phyloP scores from a whole-genome alignment of 2,888 invertebrate genomes.

The Drosophila kuntzei region DNA sequence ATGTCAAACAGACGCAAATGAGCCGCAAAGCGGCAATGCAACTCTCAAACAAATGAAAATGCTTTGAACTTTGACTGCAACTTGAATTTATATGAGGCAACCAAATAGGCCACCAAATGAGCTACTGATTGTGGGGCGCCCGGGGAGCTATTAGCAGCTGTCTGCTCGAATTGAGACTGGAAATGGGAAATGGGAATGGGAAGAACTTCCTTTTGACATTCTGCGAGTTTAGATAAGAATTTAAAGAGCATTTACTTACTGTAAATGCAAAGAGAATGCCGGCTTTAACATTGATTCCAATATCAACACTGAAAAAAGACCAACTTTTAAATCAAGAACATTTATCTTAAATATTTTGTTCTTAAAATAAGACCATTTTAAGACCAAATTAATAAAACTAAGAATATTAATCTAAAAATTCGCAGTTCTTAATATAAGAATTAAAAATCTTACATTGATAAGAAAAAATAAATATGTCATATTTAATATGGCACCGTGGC shows the following conservation, averaged over 20 bases:
- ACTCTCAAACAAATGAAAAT: slow-evolving; percentile 38
- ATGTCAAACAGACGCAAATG: slow-evolving; percentile 60
- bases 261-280: not conserved
- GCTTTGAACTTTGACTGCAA: slow-evolving; percentile 72
- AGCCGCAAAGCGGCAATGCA: slow-evolving; percentile 36
- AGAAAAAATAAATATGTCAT: too few relatives aligned
- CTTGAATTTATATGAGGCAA: slow-evolving; percentile 36
- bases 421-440: too few relatives aligned
- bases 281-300: too few relatives aligned
- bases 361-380: too few relatives aligned
- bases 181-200: not conserved
- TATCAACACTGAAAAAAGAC: not conserved
- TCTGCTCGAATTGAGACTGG: slow-evolving; percentile 2
- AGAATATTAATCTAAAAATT: too few relatives aligned
- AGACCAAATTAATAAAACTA: too few relatives aligned
- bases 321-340: too few relatives aligned
- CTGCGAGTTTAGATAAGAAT: not conserved
- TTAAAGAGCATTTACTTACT: not conserved
- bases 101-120: slow-evolving; percentile 17
- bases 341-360: too few relatives aligned
- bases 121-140: slow-evolving; percentile 1
- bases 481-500: too few relatives aligned
- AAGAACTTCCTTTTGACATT: not conserved
- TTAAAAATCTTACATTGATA: too few relatives aligned
- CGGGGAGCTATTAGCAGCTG: slow-evolving; percentile 22